A percentile compares a stretch with the other conserved stretches of the same genome.
Evolutionary conservation across 37 sponge, comb jelly and placozoan genomes (phyloP).

Genomic region (Hormiphora californensis): DNA sequence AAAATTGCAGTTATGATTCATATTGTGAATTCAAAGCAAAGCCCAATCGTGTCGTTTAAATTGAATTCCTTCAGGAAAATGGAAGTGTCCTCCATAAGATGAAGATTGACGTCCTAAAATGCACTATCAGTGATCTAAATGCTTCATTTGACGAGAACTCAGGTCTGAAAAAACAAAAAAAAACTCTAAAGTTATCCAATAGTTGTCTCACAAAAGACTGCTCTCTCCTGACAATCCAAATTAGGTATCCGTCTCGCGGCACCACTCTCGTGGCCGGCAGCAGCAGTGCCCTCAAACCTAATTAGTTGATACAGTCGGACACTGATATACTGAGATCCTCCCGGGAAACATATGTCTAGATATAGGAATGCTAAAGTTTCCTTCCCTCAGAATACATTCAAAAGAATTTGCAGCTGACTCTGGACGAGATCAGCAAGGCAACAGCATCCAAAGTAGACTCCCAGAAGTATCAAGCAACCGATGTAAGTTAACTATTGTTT

Average conservation of each 20-base stretch:
- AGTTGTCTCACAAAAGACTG: too few relatives aligned
- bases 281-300: too few relatives aligned
- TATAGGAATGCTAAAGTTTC: too few relatives aligned
- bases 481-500: conserved; percentile 28
- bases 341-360: too few relatives aligned
- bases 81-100: conserved; percentile 43
- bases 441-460: conserved; percentile 48
- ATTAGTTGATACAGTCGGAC: too few relatives aligned
- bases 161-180: background rate
- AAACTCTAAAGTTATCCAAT: background rate
- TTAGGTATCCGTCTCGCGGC: too few relatives aligned
- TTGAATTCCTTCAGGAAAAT: conserved; percentile 47
- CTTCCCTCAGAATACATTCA: conserved; percentile 16
- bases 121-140: conserved; percentile 21
- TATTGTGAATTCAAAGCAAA: too few relatives aligned
- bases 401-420: conserved; percentile 21
- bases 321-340: too few relatives aligned
- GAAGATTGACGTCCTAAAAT: conserved; percentile 9
- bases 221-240: too few relatives aligned
- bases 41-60: background rate
- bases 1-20: too few relatives aligned
- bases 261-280: too few relatives aligned
- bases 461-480: conserved; percentile 44
- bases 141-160: conserved; percentile 36
- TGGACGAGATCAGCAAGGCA: conserved; percentile 41